Evolutionary conservation across 2,888 invertebrate species (phyloP).

Genomic region (Sipunculus nudus): DNA sequence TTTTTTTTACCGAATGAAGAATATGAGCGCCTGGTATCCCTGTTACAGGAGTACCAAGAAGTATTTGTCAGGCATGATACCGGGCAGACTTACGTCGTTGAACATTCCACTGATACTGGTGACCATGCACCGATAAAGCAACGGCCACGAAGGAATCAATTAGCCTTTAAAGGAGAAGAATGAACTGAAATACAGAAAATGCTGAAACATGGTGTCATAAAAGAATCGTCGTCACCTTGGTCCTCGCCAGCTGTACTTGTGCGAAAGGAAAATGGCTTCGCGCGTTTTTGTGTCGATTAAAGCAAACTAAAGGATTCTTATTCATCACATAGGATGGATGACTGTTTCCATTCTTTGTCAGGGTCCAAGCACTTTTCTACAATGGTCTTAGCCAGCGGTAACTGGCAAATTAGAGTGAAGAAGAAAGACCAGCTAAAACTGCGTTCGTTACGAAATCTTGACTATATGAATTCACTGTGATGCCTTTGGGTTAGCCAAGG

Average conservation of each 20-base stretch:
- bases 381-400: not conserved
- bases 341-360: conserved; percentile 9
- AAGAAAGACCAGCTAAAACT: conserved; percentile 8
- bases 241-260: conserved; percentile 12
- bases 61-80: conserved; percentile 1
- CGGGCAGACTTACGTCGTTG: not conserved
- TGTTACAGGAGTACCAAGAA: not conserved
- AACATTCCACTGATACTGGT: conserved; percentile 10
- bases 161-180: not conserved
- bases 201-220: not conserved
- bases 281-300: conserved; percentile 19
- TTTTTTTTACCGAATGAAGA: no score
- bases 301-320: conserved; percentile 9
- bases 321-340: conserved; percentile 15
- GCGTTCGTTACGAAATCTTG: not conserved
- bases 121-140: conserved; percentile 13
- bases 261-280: conserved; percentile 3
- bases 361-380: no score
- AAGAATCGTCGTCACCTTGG: conserved; percentile 5
- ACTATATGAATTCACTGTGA: conserved; percentile 43
- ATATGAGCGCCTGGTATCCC: no score
- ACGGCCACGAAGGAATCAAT: not conserved
- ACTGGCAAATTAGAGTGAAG: not conserved
- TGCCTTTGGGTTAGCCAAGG: conserved; percentile 41
- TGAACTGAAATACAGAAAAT: not conserved